A percentile compares a stretch with the other conserved stretches of the same genome.
phyloP scores from a whole-genome alignment of 2,888 invertebrate species.

The Leistus spinibarbis region DNA sequence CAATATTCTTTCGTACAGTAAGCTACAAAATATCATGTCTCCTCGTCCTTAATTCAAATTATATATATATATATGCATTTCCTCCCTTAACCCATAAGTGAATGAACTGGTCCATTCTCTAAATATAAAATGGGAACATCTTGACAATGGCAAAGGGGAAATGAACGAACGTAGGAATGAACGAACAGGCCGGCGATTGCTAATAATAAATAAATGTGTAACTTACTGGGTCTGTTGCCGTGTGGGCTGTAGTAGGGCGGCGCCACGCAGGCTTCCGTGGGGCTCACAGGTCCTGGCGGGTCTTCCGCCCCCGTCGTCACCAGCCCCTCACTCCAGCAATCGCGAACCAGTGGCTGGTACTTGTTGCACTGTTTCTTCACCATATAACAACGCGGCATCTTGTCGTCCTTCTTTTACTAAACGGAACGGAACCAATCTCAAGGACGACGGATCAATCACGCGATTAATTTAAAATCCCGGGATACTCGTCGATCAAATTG shows the following conservation, averaged over 20 bases:
- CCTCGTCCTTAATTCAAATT: no score
- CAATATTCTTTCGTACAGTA: no score
- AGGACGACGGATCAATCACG: background rate
- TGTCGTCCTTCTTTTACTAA: slow-evolving; percentile 41
- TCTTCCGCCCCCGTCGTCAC: slow-evolving; percentile 53
- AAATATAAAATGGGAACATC: no score
- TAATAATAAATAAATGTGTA: background rate
- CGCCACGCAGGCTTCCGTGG: slow-evolving; percentile 66
- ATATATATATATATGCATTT: no score
- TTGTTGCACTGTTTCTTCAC: slow-evolving; percentile 70
- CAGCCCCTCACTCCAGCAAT: slow-evolving; percentile 55
- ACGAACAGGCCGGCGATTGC: background rate
- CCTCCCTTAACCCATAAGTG: no score
- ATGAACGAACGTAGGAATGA: slow-evolving; percentile 15
- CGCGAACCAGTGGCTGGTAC: slow-evolving; percentile 56
- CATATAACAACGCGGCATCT: slow-evolving; percentile 79
- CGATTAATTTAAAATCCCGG: background rate
- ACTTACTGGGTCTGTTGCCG: slow-evolving; percentile 50
- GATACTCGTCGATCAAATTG: background rate
- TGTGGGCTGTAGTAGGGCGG: slow-evolving; percentile 65
- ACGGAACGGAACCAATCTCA: background rate
- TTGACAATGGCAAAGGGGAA: no score
- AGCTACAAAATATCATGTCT: no score
- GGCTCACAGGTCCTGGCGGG: slow-evolving; percentile 59
- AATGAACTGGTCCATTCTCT: no score